Base-by-base conservation (phyloP, 2,113 vertebrate species). In the Cheilinus undulatus region DNA sequence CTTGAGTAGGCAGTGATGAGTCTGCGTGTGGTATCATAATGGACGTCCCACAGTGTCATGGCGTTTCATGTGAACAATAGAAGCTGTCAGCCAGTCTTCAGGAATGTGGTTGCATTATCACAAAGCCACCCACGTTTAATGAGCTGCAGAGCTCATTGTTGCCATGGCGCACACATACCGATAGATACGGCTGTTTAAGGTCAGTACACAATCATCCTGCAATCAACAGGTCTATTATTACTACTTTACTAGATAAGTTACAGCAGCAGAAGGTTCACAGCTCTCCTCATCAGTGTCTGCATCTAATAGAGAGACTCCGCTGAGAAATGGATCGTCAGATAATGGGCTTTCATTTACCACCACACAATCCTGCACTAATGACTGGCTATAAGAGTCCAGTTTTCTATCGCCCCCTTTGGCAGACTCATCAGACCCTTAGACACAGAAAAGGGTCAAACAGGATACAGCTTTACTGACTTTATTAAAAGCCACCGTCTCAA, bases 161-260 rank as follows among this genome's bases (percentile, higher is more conserved):
- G 30, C 59, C 30, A 50, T 49, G 45, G 40, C 42, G 30, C 49
- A 46, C 56, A 46, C 56, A 66, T 24, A 58, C 13, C 36, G 57
- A 43, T 65, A 46, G 1, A 36, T 68, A 50, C 20, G 24, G 13
- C 15, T 30, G 51, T 61, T 50, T 22, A 60, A 58, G 6, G n/a
- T 13, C 57, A 8, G 15, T 73, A 45, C 64, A 38, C 2, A 56
- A 52, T 67, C 27, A 52, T 17, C 42, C 19, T 23, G 45, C 50
- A 59, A 62, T 79, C 53, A 62, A 66, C 9, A 63, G 19, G 51
- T 62, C 15, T 30, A 56, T 51, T 40, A 50, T 80, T 69, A 64
- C 17, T 38, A 8, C 19, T 40, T 59, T 56, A 53, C 17, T 59
- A 40, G 20, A 27, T 45, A 24, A 56, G 30, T 48, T 1, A 1